Evolutionary conservation across 2,113 vertebrate genomes (phyloP).

Genomic region (Illadopsis cleaveri): DNA sequence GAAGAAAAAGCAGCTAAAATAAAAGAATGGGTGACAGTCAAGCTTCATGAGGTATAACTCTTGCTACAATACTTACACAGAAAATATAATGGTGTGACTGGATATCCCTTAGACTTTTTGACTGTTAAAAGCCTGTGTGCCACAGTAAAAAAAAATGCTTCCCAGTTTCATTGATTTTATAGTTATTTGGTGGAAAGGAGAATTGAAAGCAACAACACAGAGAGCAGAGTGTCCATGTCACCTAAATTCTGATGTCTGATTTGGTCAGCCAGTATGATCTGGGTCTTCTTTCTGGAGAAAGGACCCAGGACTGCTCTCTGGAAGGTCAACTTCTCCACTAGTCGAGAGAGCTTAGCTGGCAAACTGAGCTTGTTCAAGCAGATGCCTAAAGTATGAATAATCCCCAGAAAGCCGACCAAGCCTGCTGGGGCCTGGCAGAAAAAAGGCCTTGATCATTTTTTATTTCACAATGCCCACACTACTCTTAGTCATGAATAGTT

Average conservation of each 20-base stretch:
- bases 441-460: not conserved
- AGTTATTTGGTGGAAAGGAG: not conserved
- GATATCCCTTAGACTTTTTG: not conserved
- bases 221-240: not conserved
- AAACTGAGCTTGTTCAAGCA: not conserved
- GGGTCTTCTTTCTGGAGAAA: not conserved
- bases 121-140: not conserved
- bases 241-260: not conserved
- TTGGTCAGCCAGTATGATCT: not conserved
- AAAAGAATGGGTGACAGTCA: conserved; percentile 97
- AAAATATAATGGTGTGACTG: not conserved
- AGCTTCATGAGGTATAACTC: conserved; percentile 88
- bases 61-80: not conserved
- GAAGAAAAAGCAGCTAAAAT: conserved; percentile 99
- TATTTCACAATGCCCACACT: not conserved
- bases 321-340: not conserved
- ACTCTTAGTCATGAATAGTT: not conserved
- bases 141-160: not conserved
- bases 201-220: not conserved
- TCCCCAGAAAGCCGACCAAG: not conserved
- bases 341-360: not conserved
- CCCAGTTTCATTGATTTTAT: not conserved
- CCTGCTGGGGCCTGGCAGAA: not conserved
- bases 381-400: conserved; percentile 5
- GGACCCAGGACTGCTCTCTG: not conserved